Base-by-base conservation (phyloP, 2,888 invertebrate genomes). In the Morpho deidamia region DNA sequence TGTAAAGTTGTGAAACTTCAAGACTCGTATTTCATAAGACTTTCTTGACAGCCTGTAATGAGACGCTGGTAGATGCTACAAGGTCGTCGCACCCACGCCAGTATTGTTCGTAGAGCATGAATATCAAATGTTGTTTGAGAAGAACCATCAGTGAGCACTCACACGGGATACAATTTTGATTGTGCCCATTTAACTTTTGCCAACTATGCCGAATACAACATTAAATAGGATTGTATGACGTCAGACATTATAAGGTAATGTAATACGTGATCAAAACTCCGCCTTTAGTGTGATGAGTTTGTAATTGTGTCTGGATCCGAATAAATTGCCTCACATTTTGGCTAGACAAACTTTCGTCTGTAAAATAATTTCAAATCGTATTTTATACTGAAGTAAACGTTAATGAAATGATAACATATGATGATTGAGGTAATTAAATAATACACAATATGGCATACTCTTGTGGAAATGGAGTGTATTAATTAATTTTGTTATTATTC, bases 111-210 rank as follows among this genome's bases (percentile, higher is more conserved):
- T 62, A 61, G 54, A 60, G 57, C 69, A 71, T 79, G 68, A 81
- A 81, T 81, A 81, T 75, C 67, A 70, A 73, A 80, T 78, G 71
- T 65, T 72, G 74, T 79, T 76, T 69, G 66, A 67, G 70, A 71
- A 76, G 67, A 74, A 62, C 68, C 68, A 70, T 78, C 72, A 51
- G 42, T 58, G 60, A 64, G 55, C 44, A 35, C 35, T 35, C 11
- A 69, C 68, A 69, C 68, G 65, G 65, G 64, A 38, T 70, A 69
- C 65, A 81, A 82, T 71, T 82, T 81, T 80, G 76, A 80, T 77
- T 78, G 72, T 71, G 65, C 65, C 70, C 70, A 77, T 79, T 76
- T 73, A 76, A 74, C 75, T 79, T 69, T 46, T 53, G 54, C 60
- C 66, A 70, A 71, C 68, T 72, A 67, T 60, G 59, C 53, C 59